Evolutionary conservation across 1,140 invertebrate species (phyloP), one percentile per base, ranked within the genome.

Genomic region (Orchesella cincta): DNA sequence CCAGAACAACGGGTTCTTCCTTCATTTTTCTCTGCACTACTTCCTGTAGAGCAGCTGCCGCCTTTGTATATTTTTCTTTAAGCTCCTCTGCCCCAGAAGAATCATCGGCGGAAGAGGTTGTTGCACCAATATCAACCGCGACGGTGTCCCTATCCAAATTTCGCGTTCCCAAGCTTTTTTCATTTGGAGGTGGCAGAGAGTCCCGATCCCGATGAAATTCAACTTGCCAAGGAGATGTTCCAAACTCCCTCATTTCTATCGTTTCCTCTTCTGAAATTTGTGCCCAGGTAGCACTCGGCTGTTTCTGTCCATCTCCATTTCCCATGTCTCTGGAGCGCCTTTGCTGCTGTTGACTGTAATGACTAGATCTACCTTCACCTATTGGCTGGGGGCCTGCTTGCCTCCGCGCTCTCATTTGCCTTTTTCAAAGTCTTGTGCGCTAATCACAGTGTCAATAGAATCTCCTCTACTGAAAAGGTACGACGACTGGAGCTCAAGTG

Each of bases 201-300:
- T 74, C 75, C 20, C 52, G n/a, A 51, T 79, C 81, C 16, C 78
- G 76, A 46, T 82, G 81, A 73, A 83, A 83, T 70, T 83, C 82
- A 18, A 83, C 46, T 29, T 83, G 75, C 85, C 86, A 87, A 39
- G 71, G 1, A 1, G 81, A 52, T 14, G 83, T 84, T 0, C 88
- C 88, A 20, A 90, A 78, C 20, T 90, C 88, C 71, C 88, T 86
- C 5, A 89, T 80, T 81, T 90, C 88, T 5, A 88, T 79, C 1
- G 86, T 86, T 81, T 90, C 89, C 76, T 88, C 87, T 78, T 89
- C 86, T 1, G 88, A 88, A 16, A 88, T 87, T 51, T 90, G 88
- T 73, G 90, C 89, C 89, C 89, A 33, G 35, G 20, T 29, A 12
- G 20, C 0, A 16, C 31, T 14, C 39, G 28, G 72, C 18, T 64